Percentiles rank a stretch among this genome's conserved stretches.
Evolutionary conservation across 2,797 vertebrate species (phyloP).

Genomic region (Tapera naevia): DNA sequence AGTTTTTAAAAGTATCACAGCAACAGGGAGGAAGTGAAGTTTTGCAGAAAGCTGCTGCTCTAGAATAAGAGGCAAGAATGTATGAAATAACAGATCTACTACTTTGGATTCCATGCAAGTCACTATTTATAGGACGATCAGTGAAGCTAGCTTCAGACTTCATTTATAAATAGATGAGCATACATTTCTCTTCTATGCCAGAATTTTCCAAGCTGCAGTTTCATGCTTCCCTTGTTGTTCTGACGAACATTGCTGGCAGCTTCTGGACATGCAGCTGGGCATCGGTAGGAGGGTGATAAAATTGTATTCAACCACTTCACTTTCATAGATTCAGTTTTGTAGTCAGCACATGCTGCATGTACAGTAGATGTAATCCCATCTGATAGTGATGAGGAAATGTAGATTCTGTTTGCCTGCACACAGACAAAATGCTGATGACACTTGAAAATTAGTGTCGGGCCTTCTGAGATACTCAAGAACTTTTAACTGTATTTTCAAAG

Average conservation of each 20-base stretch:
- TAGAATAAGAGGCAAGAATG: neutral
- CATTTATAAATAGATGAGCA: constrained; percentile 37
- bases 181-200: neutral
- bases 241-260: neutral
- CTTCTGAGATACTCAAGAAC: neutral
- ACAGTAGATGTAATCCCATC: no score
- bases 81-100: neutral
- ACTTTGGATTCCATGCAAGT: neutral
- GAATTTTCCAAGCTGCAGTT: constrained; percentile 3
- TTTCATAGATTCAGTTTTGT: neutral
- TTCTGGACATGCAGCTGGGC: neutral
- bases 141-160: constrained; percentile 27
- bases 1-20: neutral
- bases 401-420: neutral
- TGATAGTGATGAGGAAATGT: neutral
- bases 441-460: neutral
- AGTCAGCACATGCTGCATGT: fast-evolving
- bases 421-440: neutral
- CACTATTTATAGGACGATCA: constrained; percentile 26
- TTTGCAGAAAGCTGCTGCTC: neutral
- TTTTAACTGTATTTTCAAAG: neutral
- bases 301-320: neutral
- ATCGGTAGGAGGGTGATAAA: neutral
- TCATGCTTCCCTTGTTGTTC: neutral
- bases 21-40: neutral